Evolutionary conservation across 2,888 invertebrate genomes (phyloP), one percentile per base, ranked within the genome.

Genomic region (Lasioglossum zephyrum): DNA sequence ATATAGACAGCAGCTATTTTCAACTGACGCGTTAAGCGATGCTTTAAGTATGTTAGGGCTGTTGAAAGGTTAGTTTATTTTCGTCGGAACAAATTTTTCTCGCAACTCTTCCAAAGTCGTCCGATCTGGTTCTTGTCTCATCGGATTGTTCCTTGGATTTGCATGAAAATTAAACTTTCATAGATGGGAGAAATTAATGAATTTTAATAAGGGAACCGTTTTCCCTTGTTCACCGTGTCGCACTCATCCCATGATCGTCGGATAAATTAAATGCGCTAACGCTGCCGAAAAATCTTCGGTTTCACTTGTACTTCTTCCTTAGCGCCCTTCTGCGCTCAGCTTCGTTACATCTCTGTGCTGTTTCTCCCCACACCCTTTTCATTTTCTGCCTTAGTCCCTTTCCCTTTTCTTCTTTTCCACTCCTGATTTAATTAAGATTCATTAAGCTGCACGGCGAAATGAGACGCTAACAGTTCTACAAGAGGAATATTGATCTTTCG

Each of bases 121-220:
- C 81, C 85, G 86, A 89, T 89, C 91, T 82, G 83, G 79, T 82
- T 92, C 91, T 90, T 88, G 87, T 82, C 80, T 81, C 88, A 85
- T 57, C 80, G 90, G 89, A 92, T 92, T 90, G 92, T 92, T 88
- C 90, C 88, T 85, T 81, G 90, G 91, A 95, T 95, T 95, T 94
- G 94, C 94, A 95, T 94, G 93, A 94, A 93, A 94, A 95, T 94
- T 93, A 94, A 94, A 94, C 89, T 93, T 94, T 94, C 92, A 93
- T 93, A 92, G 92, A 92, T 92, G 92, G 89, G 86, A 90, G 91
- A 95, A 94, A 94, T 94, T 94, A 94, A 95, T 95, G 94, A 94
- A 95, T 95, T 95, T 95, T 94, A 94, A 95, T 94, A 92, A 94
- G 94, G 90, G 85, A 81, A 85, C 87, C 84, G 78, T n/a, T 53